Base-by-base conservation (phyloP, 2,113 vertebrate genomes). In the Perognathus longimembris region DNA sequence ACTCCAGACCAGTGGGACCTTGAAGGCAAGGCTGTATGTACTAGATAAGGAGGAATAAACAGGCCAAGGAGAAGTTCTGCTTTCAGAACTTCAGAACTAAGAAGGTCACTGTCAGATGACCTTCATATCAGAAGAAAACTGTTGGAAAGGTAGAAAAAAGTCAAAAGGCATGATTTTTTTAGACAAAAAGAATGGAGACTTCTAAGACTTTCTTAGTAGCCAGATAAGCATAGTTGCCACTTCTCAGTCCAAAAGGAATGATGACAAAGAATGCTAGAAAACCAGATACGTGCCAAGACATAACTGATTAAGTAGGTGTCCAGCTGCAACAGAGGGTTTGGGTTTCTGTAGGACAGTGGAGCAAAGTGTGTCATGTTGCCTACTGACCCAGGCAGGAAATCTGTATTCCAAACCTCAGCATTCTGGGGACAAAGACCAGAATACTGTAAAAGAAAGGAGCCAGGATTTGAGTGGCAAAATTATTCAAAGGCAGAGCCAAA, bases 181-280 rank as follows among this genome's bases (percentile, higher is more conserved):
- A 42, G 45, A 34, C 9, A 61, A 88, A 40, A 50, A 79, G 38
- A 76, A 59, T 26, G 5, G 36, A 66, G 20, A 50, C 30, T 76
- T 82, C 90, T 71, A 89, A 67, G 54, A 88, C 36, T 88, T 66
- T 76, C 36, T 94, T 77, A 79, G 78, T 67, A 77, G 24, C 42
- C 70, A 70, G 73, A 88, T 69, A 89, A 84, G 38, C 71, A 71
- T 10, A 80, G 30, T 70, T 61, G 18, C 20, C 64, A 63, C 30
- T 76, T 94, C 89, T 54, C 81, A 71, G 89, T 79, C 38, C 75
- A 21, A 57, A 87, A 90, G 36, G 86, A 34, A 34, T 61, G 38
- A 38, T 79, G 70, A 69, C 38, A 88, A 45, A 67, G 40, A 77
- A 59, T 3, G 3, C 82, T 50, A 45, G 78, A 14, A 86, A 38